Evolutionary conservation across 2,797 vertebrate species (phyloP).

Genomic region (Pteronotus mesoamericanus): DNA sequence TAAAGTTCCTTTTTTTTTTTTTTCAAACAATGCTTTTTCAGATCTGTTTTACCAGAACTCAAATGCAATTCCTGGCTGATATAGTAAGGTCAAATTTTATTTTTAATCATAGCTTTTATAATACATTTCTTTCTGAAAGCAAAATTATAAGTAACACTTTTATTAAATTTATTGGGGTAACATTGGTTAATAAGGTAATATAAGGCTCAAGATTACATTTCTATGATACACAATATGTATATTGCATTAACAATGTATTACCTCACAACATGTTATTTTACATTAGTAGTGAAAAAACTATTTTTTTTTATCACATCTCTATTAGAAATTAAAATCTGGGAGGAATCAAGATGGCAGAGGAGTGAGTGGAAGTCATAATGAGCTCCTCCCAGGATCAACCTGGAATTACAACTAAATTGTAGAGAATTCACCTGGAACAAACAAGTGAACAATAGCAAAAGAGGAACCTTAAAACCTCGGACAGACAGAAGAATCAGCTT

Average conservation of each 20-base stretch:
- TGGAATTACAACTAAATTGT: too few species aligned
- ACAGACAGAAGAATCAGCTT: too few species aligned
- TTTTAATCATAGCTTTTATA: neutral
- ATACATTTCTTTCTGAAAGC: neutral
- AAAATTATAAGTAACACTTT: neutral
- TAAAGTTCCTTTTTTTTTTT: neutral
- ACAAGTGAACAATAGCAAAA: too few species aligned
- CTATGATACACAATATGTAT: neutral
- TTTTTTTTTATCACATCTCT: neutral
- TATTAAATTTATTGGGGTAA: neutral
- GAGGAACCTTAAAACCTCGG: too few species aligned
- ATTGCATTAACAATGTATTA: neutral
- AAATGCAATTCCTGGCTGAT: neutral
- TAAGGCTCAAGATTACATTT: neutral
- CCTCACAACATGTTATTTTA: neutral
- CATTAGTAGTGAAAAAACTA: neutral
- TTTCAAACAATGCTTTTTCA: neutral
- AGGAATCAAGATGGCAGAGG: too few species aligned
- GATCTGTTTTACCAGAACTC: neutral
- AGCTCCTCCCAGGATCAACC: too few species aligned
- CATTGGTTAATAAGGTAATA: neutral
- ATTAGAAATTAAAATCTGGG: neutral
- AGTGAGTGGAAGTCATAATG: too few species aligned
- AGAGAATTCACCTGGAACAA: too few species aligned
- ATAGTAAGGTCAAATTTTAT: neutral